phyloP scores from a whole-genome alignment of 2,888 invertebrate genomes.

The Pandemis corylana region DNA sequence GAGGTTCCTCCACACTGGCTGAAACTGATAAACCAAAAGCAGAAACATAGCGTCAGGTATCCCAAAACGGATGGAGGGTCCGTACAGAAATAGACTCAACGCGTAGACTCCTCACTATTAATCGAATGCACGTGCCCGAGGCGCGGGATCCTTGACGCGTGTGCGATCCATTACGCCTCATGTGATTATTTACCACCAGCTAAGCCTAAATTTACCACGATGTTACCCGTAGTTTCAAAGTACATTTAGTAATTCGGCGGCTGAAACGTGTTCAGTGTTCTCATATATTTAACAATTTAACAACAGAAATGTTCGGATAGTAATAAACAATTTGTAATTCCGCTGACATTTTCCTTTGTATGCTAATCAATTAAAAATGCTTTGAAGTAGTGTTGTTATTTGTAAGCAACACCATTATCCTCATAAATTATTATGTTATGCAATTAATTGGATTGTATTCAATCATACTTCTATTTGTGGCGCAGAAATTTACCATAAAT shows the following conservation, averaged over 20 bases:
- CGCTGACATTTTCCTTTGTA: neutral
- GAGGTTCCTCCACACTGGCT: constrained; percentile 22
- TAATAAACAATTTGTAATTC: neutral
- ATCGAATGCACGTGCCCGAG: constrained; percentile 59
- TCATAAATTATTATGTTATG: neutral
- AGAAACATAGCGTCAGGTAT: constrained; percentile 18
- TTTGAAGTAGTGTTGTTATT: neutral
- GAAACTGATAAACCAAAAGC: constrained; percentile 14
- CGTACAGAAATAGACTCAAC: constrained; percentile 55
- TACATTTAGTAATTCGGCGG: neutral
- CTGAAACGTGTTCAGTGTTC: neutral
- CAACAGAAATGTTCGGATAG: neutral
- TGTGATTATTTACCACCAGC: constrained; percentile 42
- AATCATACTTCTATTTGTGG: constrained; percentile 40
- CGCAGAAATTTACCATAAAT: constrained; percentile 21
- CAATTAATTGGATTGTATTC: constrained; percentile 39
- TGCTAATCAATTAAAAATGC: neutral
- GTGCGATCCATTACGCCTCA: constrained; percentile 46
- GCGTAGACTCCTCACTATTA: constrained; percentile 54
- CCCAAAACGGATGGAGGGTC: constrained; percentile 36
- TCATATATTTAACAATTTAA: neutral
- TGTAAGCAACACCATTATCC: neutral
- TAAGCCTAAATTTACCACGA: constrained; percentile 24
- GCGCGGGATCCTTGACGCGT: constrained; percentile 44
- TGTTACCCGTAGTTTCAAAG: neutral